Evolutionary conservation across 2,113 vertebrate species (phyloP).

Genomic region (Machaerirhynchus nigripectus): DNA sequence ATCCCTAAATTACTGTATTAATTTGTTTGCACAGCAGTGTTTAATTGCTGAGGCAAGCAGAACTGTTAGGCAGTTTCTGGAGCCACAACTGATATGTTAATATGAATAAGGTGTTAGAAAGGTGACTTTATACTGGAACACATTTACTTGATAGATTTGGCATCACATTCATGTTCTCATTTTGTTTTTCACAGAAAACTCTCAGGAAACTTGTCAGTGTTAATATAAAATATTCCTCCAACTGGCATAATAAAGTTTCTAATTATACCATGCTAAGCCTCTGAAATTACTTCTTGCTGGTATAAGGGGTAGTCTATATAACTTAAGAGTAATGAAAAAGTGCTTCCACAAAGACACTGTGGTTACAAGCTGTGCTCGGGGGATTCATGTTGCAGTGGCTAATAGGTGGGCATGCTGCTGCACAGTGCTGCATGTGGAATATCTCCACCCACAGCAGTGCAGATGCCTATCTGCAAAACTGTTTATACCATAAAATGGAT

Average conservation of each 20-base stretch:
- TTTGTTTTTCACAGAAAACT: background rate
- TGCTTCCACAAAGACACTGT: background rate
- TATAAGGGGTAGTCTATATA: background rate
- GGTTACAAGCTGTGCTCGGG: background rate
- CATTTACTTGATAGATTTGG: background rate
- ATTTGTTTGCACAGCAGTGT: background rate
- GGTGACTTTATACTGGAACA: background rate
- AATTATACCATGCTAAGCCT: background rate
- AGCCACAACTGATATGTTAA: background rate
- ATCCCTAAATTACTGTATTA: background rate
- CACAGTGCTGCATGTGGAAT: background rate
- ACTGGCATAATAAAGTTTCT: background rate
- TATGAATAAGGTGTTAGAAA: background rate
- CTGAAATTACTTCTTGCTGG: background rate
- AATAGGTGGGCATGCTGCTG: background rate
- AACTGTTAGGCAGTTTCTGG: background rate
- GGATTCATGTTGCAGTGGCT: background rate
- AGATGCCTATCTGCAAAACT: background rate
- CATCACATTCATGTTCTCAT: background rate
- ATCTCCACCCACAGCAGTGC: background rate
- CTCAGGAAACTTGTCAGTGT: background rate
- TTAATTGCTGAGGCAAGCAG: background rate
- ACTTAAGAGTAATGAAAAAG: background rate
- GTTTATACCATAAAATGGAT: background rate
- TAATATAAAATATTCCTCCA: background rate